A percentile compares a stretch with the other conserved stretches of the same genome.
phyloP scores from a whole-genome alignment of 2,113 vertebrate genomes.

The Epinephelus lanceolatus region DNA sequence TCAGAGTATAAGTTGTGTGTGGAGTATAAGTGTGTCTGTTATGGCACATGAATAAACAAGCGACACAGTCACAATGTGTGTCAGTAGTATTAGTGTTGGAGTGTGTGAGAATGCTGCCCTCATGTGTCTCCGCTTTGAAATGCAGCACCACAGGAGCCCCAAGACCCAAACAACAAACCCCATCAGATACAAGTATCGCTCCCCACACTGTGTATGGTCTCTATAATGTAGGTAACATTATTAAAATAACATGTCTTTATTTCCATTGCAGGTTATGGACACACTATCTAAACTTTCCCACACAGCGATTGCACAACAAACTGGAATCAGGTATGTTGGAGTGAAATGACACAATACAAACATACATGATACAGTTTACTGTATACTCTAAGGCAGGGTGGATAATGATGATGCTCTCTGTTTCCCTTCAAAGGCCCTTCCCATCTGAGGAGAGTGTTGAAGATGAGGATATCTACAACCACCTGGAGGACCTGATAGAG shows the following conservation, averaged over 20 bases:
- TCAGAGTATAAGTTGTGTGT: neutral
- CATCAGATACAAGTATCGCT: too few species aligned
- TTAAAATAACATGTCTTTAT: slow-evolving; percentile 17
- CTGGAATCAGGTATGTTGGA: slow-evolving; percentile 91
- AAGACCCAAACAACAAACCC: neutral
- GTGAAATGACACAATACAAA: neutral
- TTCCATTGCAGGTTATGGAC: slow-evolving; percentile 92
- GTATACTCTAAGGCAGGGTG: too few species aligned
- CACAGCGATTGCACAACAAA: slow-evolving; percentile 86
- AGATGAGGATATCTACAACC: slow-evolving; percentile 96
- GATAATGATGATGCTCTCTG: neutral
- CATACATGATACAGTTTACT: neutral
- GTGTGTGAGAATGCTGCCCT: slow-evolving; percentile 68
- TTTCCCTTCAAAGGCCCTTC: slow-evolving; percentile 86
- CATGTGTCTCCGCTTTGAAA: slow-evolving; percentile 43
- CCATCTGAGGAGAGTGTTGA: slow-evolving; percentile 94
- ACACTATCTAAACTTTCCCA: slow-evolving; percentile 94
- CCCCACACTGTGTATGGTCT: neutral
- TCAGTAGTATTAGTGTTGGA: neutral
- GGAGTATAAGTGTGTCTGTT: neutral
- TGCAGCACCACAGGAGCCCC: slow-evolving; percentile 13
- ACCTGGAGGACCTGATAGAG: slow-evolving; percentile 96
- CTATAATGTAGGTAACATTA: neutral
- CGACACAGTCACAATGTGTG: neutral
- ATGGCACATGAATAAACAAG: neutral